Conservation (phyloP, 2,113 vertebrate genomes). For the Alethe diademata region DNA sequence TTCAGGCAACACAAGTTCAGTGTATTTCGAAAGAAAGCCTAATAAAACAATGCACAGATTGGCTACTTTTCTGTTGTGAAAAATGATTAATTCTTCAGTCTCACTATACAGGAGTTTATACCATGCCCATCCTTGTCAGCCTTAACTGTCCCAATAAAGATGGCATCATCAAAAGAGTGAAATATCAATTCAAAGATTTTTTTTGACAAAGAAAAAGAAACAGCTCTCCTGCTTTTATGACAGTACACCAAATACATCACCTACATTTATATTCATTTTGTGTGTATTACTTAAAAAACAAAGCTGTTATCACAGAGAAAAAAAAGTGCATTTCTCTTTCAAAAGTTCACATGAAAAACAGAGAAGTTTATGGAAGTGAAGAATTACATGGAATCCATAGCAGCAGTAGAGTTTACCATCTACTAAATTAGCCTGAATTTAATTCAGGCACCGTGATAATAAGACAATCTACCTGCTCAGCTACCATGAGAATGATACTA, state of each 20-base stretch:
- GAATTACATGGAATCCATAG: background rate
- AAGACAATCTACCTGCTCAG: slow-evolving; percentile 45
- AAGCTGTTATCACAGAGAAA: background rate
- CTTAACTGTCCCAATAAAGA: background rate
- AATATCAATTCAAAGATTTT: background rate
- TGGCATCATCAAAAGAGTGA: background rate
- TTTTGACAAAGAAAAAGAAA: background rate
- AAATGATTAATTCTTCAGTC: background rate
- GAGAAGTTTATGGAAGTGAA: background rate
- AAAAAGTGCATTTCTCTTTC: background rate
- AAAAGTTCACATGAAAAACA: background rate
- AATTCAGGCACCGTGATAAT: slow-evolving; percentile 27
- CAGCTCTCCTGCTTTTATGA: background rate
- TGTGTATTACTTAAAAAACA: background rate
- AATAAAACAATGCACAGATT: background rate
- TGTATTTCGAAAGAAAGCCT: background rate
- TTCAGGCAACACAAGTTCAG: background rate
- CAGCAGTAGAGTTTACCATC: background rate
- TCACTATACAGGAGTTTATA: background rate
- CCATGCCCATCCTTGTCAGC: background rate
- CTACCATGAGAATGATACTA: slow-evolving; percentile 38
- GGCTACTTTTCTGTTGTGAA: background rate
- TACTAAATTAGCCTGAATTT: slow-evolving; percentile 33
- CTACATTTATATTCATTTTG: background rate
- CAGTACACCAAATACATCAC: background rate